Evolutionary conservation across 2,888 invertebrate species (phyloP), one percentile per base, ranked within the genome.

Genomic region (Portevinia maculata): DNA sequence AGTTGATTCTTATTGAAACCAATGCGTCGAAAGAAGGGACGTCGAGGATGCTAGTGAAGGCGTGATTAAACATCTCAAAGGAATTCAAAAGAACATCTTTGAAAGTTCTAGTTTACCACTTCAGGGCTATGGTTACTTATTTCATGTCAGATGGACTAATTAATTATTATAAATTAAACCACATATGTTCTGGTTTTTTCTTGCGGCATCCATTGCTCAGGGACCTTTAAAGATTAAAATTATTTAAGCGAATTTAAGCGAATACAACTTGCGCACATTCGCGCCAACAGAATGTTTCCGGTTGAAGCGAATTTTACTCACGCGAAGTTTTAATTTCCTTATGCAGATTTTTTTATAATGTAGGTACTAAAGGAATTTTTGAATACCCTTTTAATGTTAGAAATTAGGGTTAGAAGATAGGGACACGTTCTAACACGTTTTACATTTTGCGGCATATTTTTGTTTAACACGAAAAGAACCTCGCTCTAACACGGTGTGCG

Each of bases 11-110:
- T 30, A 59, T 59, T 59, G 17, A 59, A 59, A 44, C 44, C 30
- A 59, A 44, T 44, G 30, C 30, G 9, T 8, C 21, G 13, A 9
- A 1, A 28, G 17, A 9, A 44, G 5, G 9, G 15, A 15, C 1
- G 21, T 8, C 8, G 5, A 30, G 41, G 28, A 44, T 19, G 21
- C n/a, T 39, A 0, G 24, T n/a, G 9, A 7, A 6, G 13, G 17
- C 17, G 59, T 59, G 44, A 59, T 59, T 44, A 59, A n/a, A 1
- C 19, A 15, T 59, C 59, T 44, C 59, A 59, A 59, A 59, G 59
- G 59, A 59, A 59, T 44, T 15, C 30, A 19, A 32, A 59, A 44
- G 15, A 59, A 28, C 30, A 30, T 41, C 15, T 15, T 59, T 30
- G 17, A 30, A 41, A 11, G 41, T 30, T 59, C 28, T 17, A 28